A percentile compares a stretch with the other conserved stretches of the same genome.
These are phyloP conservation scores for Botia almorhae DNA, from an alignment of 2,797 vertebrate genomes.

Conservation along the genomic window DNA sequence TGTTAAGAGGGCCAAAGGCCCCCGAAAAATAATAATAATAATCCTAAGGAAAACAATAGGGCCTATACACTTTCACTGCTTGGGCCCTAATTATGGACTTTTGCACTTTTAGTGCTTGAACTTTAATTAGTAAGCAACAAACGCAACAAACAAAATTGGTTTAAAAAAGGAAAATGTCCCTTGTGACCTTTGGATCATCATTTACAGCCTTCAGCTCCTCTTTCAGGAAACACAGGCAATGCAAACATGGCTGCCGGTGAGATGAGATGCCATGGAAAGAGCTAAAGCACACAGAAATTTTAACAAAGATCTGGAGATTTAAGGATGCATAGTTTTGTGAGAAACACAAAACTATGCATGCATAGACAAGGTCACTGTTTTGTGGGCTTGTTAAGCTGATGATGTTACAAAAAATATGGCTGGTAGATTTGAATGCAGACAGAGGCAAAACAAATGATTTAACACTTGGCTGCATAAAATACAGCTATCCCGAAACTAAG, in stretches of 20 bases:
- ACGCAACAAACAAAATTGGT: neutral
- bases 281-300: constrained; percentile 11
- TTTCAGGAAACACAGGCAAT: neutral
- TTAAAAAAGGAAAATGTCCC: too few relatives aligned
- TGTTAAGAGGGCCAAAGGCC: too few relatives aligned
- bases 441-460: constrained; percentile 10
- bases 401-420: too few relatives aligned
- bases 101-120: too few relatives aligned
- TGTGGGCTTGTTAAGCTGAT: constrained; percentile 13
- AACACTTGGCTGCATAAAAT: constrained; percentile 24
- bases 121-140: neutral
- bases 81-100: too few relatives aligned
- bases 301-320: neutral
- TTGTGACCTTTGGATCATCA: neutral
- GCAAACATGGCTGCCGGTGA: constrained; percentile 4
- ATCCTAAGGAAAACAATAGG: neutral
- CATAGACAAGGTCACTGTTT: constrained; percentile 40
- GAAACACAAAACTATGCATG: too few relatives aligned
- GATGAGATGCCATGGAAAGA: neutral
- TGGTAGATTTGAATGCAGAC: constrained; percentile 7
- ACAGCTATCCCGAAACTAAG: constrained; percentile 28
- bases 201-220: neutral
- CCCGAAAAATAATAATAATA: too few relatives aligned
- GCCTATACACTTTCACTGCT: too few relatives aligned
- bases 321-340: neutral